phyloP scores from a whole-genome alignment of 2,797 vertebrate species.

The Amniataba percoides region DNA sequence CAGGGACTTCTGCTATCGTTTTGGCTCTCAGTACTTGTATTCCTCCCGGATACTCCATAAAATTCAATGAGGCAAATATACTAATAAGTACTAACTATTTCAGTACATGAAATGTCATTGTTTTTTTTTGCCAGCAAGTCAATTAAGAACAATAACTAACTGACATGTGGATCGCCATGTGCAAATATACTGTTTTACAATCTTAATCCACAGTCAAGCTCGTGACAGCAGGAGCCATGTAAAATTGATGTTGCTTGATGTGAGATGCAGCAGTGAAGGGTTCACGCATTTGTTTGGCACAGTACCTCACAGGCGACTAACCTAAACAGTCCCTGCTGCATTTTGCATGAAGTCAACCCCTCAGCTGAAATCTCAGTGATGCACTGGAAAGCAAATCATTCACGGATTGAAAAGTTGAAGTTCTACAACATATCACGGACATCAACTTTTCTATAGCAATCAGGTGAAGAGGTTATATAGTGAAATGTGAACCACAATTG shows the following conservation, averaged over 20 bases:
- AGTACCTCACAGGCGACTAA: not conserved
- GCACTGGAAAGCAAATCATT: constrained; percentile 24
- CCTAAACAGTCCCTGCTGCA: constrained; percentile 9
- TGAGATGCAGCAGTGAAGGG: constrained; percentile 1
- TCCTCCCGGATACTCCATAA: not conserved
- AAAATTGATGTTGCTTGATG: not conserved
- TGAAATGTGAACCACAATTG: constrained; percentile 12
- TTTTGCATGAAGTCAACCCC: constrained; percentile 27
- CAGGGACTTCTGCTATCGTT: not conserved
- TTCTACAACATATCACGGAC: not conserved
- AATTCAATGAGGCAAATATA: not conserved
- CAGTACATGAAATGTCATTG: not conserved
- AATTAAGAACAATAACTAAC: not conserved
- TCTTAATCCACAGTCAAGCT: not conserved
- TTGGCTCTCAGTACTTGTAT: not conserved
- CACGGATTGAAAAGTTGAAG: not conserved
- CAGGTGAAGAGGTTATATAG: not conserved
- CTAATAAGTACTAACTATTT: not conserved
- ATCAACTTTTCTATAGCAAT: not conserved
- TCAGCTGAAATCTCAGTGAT: constrained; percentile 23
- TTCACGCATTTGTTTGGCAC: constrained; percentile 38
- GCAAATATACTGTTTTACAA: not conserved
- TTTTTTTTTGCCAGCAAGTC: not conserved
- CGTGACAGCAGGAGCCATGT: not conserved
- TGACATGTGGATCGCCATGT: not conserved